phyloP scores from a whole-genome alignment of 2,797 vertebrate genomes.

The Gorsachius magnificus region DNA sequence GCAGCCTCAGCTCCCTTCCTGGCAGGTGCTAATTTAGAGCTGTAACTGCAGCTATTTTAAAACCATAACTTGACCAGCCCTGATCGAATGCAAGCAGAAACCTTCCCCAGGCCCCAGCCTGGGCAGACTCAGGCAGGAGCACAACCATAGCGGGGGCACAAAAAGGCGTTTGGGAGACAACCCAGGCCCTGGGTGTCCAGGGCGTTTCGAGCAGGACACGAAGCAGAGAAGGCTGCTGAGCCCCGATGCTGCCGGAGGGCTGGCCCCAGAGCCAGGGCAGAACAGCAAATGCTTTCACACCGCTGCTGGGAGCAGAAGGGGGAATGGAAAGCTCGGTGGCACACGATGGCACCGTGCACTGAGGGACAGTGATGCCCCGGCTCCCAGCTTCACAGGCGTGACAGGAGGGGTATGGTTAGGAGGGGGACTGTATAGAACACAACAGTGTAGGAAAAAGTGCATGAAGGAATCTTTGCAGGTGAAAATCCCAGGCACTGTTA shows the following conservation, averaged over 20 bases:
- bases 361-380: not conserved
- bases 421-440: not conserved
- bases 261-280: not conserved
- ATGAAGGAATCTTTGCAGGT: not conserved
- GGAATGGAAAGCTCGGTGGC: not conserved
- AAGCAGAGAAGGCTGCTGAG: not conserved
- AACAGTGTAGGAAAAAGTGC: not conserved
- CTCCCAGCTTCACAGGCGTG: not conserved
- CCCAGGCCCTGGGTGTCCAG: not conserved
- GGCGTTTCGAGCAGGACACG: not conserved
- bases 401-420: not conserved
- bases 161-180: not conserved
- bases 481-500: not conserved
- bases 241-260: not conserved
- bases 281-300: not conserved
- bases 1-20: not conserved
- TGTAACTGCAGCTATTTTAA: not conserved
- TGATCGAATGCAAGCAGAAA: not conserved
- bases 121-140: not conserved
- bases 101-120: not conserved
- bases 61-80: not conserved
- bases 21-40: not conserved
- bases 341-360: fast-evolving
- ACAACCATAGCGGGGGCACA: not conserved
- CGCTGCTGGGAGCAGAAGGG: not conserved